phyloP scores from a whole-genome alignment of 2,113 vertebrate genomes.

The Mola mola region DNA sequence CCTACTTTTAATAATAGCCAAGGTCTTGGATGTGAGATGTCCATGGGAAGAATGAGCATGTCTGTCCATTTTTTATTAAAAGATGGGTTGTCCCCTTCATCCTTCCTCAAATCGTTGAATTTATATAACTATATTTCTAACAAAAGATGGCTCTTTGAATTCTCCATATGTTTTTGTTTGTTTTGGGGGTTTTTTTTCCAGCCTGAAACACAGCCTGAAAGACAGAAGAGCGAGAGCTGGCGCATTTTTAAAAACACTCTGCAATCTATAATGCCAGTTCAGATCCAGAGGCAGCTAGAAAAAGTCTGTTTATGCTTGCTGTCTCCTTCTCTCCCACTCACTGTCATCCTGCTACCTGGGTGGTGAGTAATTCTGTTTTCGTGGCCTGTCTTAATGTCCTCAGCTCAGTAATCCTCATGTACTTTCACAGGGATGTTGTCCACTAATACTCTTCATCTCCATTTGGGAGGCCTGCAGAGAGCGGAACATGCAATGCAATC shows the following conservation, averaged over 20 bases:
- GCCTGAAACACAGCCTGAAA: neutral
- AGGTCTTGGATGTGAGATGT: too few species aligned
- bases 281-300: constrained; percentile 19
- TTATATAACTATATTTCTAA: too few species aligned
- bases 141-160: too few species aligned
- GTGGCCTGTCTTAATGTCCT: constrained; percentile 59
- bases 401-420: constrained; percentile 70
- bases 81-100: too few species aligned
- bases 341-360: constrained; percentile 50
- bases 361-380: constrained; percentile 62
- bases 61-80: too few species aligned
- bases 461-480: constrained; percentile 65
- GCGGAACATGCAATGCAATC: constrained; percentile 71
- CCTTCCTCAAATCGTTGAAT: too few species aligned
- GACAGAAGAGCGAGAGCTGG: constrained; percentile 3
- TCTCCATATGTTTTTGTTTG: too few species aligned
- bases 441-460: constrained; percentile 69
- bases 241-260: constrained; percentile 20
- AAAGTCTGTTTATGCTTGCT: constrained; percentile 25
- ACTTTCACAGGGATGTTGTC: constrained; percentile 69
- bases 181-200: constrained; percentile 19
- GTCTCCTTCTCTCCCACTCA: constrained; percentile 24
- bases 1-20: too few species aligned
- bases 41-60: too few species aligned
- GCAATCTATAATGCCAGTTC: constrained; percentile 48